A percentile compares a stretch with the other conserved stretches of the same genome.
These are phyloP conservation scores for Neria commutata DNA, from an alignment of 2,888 invertebrate species.

Conservation along the genomic window DNA sequence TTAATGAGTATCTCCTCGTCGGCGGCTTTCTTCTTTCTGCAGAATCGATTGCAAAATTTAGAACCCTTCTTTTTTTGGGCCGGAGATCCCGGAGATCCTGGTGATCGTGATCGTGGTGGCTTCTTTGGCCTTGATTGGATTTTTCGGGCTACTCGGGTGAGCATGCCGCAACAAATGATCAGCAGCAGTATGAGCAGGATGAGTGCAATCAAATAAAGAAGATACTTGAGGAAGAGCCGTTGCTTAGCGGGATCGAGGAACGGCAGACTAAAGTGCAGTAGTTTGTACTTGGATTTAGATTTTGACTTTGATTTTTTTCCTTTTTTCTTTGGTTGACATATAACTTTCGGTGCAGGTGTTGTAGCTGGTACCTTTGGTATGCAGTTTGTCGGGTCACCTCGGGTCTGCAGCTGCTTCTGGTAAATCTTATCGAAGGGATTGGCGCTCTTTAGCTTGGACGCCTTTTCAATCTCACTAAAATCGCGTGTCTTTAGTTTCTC, in stretches of 20 bases:
- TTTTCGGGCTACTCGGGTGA: not conserved
- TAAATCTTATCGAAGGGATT: too few species aligned
- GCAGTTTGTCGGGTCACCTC: too few species aligned
- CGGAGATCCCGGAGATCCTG: not conserved
- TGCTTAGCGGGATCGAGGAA: too few species aligned
- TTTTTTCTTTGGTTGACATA: too few species aligned
- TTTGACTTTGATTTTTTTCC: too few species aligned
- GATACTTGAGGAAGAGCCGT: slow-evolving; percentile 13
- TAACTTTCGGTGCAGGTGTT: too few species aligned
- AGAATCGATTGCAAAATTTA: not conserved
- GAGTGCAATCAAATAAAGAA: slow-evolving; percentile 17
- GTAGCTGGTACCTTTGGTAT: too few species aligned
- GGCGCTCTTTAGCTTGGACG: slow-evolving; percentile 8
- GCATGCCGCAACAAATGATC: slow-evolving; percentile 16
- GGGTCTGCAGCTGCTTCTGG: too few species aligned
- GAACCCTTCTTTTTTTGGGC: not conserved
- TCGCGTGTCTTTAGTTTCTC: not conserved
- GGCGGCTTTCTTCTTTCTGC: slow-evolving; percentile 14
- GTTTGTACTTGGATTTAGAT: too few species aligned
- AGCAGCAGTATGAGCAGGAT: slow-evolving; percentile 22
- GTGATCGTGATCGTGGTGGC: not conserved
- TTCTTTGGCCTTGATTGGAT: not conserved
- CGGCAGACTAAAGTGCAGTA: too few species aligned
- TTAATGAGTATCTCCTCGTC: slow-evolving; percentile 29
- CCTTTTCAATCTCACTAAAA: slow-evolving; percentile 6